phyloP scores from a whole-genome alignment of 2,888 invertebrate genomes.

The Pantelozetes paolii region DNA sequence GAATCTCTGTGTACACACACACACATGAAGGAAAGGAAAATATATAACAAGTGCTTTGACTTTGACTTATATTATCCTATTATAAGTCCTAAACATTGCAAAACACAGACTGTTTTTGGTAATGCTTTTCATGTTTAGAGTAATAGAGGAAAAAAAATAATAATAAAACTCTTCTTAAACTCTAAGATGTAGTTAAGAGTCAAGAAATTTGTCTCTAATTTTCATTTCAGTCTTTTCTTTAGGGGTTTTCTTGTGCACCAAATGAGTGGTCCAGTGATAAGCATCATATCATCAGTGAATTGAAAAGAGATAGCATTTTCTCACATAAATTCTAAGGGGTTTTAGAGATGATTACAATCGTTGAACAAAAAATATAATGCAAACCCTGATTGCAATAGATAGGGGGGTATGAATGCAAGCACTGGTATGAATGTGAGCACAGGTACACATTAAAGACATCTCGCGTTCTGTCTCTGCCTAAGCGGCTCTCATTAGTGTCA shows the following conservation, averaged over 20 bases:
- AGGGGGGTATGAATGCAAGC: too few species aligned
- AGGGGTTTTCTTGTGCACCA: not conserved
- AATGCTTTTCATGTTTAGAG: not conserved
- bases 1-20: too few species aligned
- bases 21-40: not conserved
- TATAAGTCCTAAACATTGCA: conserved; percentile 6
- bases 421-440: too few species aligned
- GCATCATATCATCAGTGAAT: not conserved
- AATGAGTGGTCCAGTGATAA: not conserved
- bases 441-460: too few species aligned
- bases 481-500: too few species aligned
- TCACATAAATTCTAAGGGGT: not conserved
- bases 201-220: conserved; percentile 11
- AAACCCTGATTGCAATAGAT: not conserved
- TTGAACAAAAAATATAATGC: not conserved
- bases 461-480: too few species aligned
- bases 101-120: conserved; percentile 6
- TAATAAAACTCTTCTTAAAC: not conserved
- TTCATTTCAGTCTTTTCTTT: not conserved
- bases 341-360: not conserved
- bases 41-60: not conserved
- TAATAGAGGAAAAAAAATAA: not conserved
- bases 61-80: conserved; percentile 8
- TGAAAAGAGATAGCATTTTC: not conserved
- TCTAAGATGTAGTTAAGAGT: not conserved